phyloP scores from a whole-genome alignment of 2,797 vertebrate genomes.

The Kryptolebias ocellatus region DNA sequence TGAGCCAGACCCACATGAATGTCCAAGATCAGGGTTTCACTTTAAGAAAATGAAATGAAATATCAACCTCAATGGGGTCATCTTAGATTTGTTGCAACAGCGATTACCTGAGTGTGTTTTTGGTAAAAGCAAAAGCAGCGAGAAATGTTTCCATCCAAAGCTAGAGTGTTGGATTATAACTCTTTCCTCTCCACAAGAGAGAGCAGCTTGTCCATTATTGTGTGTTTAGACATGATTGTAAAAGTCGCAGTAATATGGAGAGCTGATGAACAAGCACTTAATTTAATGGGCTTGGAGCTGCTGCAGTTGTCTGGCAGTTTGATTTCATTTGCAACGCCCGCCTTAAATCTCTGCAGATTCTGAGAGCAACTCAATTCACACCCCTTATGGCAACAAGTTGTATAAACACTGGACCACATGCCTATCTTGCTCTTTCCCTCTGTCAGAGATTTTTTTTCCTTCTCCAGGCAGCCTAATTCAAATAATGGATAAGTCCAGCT shows the following conservation, averaged over 20 bases:
- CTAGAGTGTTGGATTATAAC: constrained; percentile 34
- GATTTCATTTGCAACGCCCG: constrained; percentile 73
- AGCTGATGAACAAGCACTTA: constrained; percentile 68
- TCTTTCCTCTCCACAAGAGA: constrained; percentile 25
- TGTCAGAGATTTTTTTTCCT: constrained; percentile 40
- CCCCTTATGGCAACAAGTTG: constrained; percentile 70
- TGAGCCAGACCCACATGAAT: constrained; percentile 62
- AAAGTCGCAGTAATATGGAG: constrained; percentile 58
- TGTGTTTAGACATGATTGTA: constrained; percentile 70
- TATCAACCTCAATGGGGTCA: constrained; percentile 70
- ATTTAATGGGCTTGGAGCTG: constrained; percentile 62
- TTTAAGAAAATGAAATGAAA: constrained; percentile 77
- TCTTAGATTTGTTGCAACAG: constrained; percentile 79
- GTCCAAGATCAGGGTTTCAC: constrained; percentile 70
- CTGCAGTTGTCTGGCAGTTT: constrained; percentile 69
- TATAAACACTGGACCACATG: constrained; percentile 70
- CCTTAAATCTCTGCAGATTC: constrained; percentile 70
- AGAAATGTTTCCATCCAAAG: constrained; percentile 53
- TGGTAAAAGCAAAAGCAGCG: constrained; percentile 63
- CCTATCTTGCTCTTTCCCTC: constrained; percentile 55
- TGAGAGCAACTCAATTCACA: constrained; percentile 58
- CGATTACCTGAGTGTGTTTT: constrained; percentile 73
- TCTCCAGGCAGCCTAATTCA: constrained; percentile 60
- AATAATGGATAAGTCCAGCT: constrained; percentile 68
- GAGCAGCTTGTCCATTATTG: constrained; percentile 47